A percentile compares a stretch with the other conserved stretches of the same genome.
These are phyloP conservation scores for Embidobia sp. DNA, from an alignment of 2,888 invertebrate genomes.

Conservation along the genomic window DNA sequence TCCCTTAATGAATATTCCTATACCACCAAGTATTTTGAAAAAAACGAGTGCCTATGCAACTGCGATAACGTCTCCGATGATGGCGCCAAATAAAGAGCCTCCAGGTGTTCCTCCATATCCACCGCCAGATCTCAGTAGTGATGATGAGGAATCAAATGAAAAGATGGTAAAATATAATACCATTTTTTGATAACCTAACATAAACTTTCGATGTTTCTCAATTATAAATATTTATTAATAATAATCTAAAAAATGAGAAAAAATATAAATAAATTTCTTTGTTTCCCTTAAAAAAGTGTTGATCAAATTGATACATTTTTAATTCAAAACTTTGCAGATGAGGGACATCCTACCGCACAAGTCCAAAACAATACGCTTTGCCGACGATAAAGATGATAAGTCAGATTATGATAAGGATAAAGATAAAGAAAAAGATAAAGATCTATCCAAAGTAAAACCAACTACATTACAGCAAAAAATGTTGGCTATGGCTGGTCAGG, in stretches of 20 bases:
- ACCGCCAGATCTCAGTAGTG: slow-evolving; percentile 88
- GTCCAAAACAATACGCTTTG: slow-evolving; percentile 84
- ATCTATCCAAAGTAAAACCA: slow-evolving; percentile 83
- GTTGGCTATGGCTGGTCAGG: slow-evolving; percentile 94
- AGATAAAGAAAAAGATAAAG: slow-evolving; percentile 78
- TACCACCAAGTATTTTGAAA: slow-evolving; percentile 87
- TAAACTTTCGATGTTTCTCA: too few relatives aligned
- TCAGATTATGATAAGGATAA: slow-evolving; percentile 80
- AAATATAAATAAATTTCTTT: too few relatives aligned
- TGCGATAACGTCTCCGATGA: slow-evolving; percentile 74
- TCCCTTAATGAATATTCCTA: slow-evolving; percentile 83
- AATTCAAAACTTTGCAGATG: slow-evolving; percentile 69
- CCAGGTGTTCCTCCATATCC: slow-evolving; percentile 95
- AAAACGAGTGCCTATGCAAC: slow-evolving; percentile 85
- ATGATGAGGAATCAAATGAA: slow-evolving; percentile 82
- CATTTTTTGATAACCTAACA: background rate
- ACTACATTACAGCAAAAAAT: slow-evolving; percentile 92
- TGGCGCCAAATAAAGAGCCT: slow-evolving; percentile 84
- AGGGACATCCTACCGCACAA: slow-evolving; percentile 82
- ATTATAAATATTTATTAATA: too few relatives aligned
- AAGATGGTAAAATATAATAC: slow-evolving; percentile 68
- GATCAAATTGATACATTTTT: too few relatives aligned
- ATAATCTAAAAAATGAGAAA: too few relatives aligned
- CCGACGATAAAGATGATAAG: slow-evolving; percentile 84
- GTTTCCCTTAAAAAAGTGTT: too few relatives aligned